Evolutionary conservation across 1,140 invertebrate genomes (phyloP).

Genomic region (Bradynema listronoti): DNA sequence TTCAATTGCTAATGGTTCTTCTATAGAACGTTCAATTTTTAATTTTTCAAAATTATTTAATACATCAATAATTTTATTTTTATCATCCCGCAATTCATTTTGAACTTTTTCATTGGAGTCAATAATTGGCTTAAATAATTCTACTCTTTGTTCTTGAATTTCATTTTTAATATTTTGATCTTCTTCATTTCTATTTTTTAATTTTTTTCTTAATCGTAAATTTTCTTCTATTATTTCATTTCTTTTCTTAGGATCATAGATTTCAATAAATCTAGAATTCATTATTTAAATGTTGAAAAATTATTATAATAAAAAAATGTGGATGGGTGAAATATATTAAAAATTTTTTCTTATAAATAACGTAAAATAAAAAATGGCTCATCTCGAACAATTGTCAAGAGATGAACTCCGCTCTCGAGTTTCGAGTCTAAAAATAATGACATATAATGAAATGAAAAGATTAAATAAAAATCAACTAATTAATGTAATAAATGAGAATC

Average conservation of each 20-base stretch:
- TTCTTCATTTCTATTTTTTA: constrained; percentile 29
- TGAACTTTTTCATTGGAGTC: constrained; percentile 36
- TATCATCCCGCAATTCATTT: constrained; percentile 25
- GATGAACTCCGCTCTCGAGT: neutral
- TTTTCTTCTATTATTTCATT: constrained; percentile 30
- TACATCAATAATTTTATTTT: constrained; percentile 32
- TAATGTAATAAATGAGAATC: neutral
- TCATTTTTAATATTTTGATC: constrained; percentile 14
- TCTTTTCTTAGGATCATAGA: constrained; percentile 30
- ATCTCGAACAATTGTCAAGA: constrained; percentile 16
- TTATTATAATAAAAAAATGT: constrained; percentile 19
- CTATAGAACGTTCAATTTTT: constrained; percentile 2
- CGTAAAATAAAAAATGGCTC: constrained; percentile 2
- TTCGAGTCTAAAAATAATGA: neutral
- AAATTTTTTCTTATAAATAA: constrained; percentile 10
- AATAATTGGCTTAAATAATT: constrained; percentile 34
- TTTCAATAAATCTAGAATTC: constrained; percentile 25
- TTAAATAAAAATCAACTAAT: neutral
- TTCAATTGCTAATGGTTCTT: constrained; percentile 10
- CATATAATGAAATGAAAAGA: neutral
- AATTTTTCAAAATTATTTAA: constrained; percentile 23
- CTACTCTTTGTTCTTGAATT: constrained; percentile 30
- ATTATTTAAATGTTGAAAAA: neutral
- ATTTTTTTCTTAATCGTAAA: constrained; percentile 32
- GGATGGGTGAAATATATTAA: neutral